phyloP scores from a whole-genome alignment of 2,888 invertebrate species.

The Cacoxenus indagator region DNA sequence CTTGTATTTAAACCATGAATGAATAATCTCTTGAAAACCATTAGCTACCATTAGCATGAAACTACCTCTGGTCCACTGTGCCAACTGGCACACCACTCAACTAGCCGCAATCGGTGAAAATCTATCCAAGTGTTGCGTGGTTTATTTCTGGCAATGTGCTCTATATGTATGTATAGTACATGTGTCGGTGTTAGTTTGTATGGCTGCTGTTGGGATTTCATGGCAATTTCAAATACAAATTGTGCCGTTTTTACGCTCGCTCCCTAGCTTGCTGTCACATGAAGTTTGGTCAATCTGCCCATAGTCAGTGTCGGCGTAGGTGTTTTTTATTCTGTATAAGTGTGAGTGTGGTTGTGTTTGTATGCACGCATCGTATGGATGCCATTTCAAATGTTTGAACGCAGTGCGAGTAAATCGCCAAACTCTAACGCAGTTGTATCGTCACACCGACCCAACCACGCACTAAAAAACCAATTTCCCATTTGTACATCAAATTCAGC shows the following conservation, averaged over 20 bases:
- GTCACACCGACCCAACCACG: too few relatives aligned
- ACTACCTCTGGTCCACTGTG: constrained; percentile 15
- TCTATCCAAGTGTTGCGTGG: background rate
- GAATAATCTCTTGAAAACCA: too few relatives aligned
- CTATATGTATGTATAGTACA: background rate
- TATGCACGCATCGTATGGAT: constrained; percentile 57
- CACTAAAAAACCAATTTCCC: too few relatives aligned
- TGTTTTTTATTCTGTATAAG: constrained; percentile 14
- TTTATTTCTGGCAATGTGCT: background rate
- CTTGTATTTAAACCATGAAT: too few relatives aligned
- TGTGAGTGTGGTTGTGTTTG: constrained; percentile 39
- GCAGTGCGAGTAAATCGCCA: constrained; percentile 55
- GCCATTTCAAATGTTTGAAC: constrained; percentile 63
- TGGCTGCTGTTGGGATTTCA: constrained; percentile 58
- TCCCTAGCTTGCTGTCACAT: constrained; percentile 41
- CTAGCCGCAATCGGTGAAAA: background rate
- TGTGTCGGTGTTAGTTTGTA: background rate
- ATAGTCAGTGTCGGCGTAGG: background rate
- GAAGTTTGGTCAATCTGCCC: background rate
- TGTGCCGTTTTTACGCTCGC: constrained; percentile 59
- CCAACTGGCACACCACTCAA: background rate
- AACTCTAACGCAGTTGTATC: constrained; percentile 63
- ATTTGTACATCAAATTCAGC: too few relatives aligned
- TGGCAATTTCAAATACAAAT: constrained; percentile 65
- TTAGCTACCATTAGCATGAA: too few relatives aligned